Evolutionary conservation across 2,113 vertebrate species (phyloP).

Genomic region (Scortum barcoo): DNA sequence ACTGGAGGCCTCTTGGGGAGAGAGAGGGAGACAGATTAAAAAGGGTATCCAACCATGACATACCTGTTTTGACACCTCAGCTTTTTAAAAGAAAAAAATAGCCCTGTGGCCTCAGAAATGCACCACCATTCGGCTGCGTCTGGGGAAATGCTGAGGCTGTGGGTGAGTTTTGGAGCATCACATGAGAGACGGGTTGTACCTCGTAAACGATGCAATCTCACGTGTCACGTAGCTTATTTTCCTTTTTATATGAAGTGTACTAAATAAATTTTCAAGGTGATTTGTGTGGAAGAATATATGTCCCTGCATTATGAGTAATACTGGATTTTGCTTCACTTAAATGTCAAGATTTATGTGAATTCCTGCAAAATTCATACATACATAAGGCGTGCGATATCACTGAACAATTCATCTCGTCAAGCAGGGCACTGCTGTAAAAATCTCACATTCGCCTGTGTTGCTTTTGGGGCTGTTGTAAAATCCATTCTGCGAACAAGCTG

Average conservation of each 20-base stretch:
- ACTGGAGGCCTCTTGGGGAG: constrained; percentile 57
- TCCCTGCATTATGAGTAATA: constrained; percentile 27
- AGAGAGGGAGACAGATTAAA: constrained; percentile 81
- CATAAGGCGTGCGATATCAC: constrained; percentile 25
- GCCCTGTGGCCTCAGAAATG: constrained; percentile 61
- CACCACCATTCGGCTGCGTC: constrained; percentile 47
- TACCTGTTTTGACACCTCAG: constrained; percentile 82
- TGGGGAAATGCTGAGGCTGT: constrained; percentile 34
- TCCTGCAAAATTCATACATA: constrained; percentile 41
- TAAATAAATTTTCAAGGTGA: background rate
- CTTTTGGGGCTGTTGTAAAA: constrained; percentile 54
- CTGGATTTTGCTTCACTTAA: constrained; percentile 12
- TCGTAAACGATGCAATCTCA: constrained; percentile 26
- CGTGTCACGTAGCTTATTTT: background rate
- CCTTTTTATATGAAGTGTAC: background rate
- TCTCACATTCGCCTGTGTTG: constrained; percentile 30
- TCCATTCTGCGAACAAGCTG: constrained; percentile 61
- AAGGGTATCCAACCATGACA: constrained; percentile 84
- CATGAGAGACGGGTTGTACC: constrained; percentile 13
- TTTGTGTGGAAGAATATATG: constrained; percentile 18
- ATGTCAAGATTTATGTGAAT: constrained; percentile 31
- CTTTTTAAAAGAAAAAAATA: constrained; percentile 67
- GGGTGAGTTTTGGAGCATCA: constrained; percentile 26
- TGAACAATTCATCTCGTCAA: constrained; percentile 20
- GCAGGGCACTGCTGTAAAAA: constrained; percentile 31